Base-by-base conservation (phyloP, 2,797 vertebrate genomes). In the Ctenochaetus hawaiiensis region DNA sequence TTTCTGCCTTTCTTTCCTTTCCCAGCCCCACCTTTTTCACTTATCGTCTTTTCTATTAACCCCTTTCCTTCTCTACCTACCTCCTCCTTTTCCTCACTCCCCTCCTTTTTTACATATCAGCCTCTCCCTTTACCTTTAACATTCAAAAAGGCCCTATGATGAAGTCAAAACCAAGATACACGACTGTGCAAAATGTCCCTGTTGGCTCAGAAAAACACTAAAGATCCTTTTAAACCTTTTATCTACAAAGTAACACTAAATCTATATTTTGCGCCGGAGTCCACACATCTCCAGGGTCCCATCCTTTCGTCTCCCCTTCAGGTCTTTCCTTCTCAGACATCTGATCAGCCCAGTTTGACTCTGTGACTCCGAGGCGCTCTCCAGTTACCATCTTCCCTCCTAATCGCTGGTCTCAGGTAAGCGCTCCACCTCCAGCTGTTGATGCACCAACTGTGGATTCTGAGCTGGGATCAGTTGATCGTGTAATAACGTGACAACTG, bases 291-390 rank as follows among this genome's bases (percentile, higher is more conserved):
- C 34, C 43, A 56, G 2, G 39, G 11, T 58, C 82, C 72, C 76
- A 84, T 88, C 77, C 67, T 75, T 78, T 18, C 14, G 16, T 43
- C 41, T 71, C 62, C 43, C 11, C 39, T n/a, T 70, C 64, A 67
- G 62, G 26, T 75, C 48, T 77, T 61, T 71, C 80, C 77, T 64
- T 49, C 54, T 72, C 70, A 43, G 92, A 92, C 77, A 94, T 83
- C 82, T 73, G 91, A 93, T 88, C 84, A 7, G 73, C 52, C 62
- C 49, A 34, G 82, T 84, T 88, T 87, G 88, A 74, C 84, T 84
- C 39, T 10, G 61, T 60, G 77, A 75, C 81, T 76, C 70, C 3
- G 48, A 82, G 59, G 76, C 37, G 77, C 64, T 90, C 91, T 94
- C 93, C 34, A 26, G 85, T 94, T 94, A 88, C 92, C 52, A 53